These are phyloP conservation scores for Phengaris arion DNA, from an alignment of 2,888 invertebrate species.

Conservation along the genomic window DNA sequence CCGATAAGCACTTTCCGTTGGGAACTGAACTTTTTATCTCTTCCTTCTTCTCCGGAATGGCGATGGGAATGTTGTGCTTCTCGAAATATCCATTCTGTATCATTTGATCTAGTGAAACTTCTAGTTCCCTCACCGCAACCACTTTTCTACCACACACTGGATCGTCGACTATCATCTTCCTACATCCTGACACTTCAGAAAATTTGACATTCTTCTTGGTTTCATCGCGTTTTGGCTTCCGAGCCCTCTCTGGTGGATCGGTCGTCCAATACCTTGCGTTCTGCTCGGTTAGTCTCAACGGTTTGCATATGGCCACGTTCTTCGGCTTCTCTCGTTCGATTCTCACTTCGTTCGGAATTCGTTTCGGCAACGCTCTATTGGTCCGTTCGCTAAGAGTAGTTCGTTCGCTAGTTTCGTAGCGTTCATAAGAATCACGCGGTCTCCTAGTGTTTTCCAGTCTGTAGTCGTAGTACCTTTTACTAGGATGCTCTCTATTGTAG, in stretches of 20 bases:
- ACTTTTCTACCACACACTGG: slow-evolving; percentile 67
- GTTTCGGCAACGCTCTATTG: slow-evolving; percentile 36
- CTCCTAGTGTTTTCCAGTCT: slow-evolving; percentile 62
- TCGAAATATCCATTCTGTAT: slow-evolving; percentile 75
- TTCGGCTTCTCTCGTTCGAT: slow-evolving; percentile 47
- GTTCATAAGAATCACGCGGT: slow-evolving; percentile 56
- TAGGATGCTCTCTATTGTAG: slow-evolving; percentile 56
- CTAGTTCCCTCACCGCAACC: slow-evolving; percentile 71
- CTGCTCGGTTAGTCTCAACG: slow-evolving; percentile 62
- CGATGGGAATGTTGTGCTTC: slow-evolving; percentile 71
- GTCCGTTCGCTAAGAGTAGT: slow-evolving; percentile 34
- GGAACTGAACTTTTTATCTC: slow-evolving; percentile 54
- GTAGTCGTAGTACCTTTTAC: slow-evolving; percentile 70
- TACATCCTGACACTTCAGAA: slow-evolving; percentile 73
- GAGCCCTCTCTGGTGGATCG: slow-evolving; percentile 55
- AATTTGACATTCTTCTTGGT: slow-evolving; percentile 74
- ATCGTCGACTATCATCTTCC: slow-evolving; percentile 72
- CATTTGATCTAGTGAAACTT: slow-evolving; percentile 75
- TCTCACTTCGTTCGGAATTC: slow-evolving; percentile 40
- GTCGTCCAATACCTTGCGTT: slow-evolving; percentile 71
- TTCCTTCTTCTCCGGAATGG: slow-evolving; percentile 53
- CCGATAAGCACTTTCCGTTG: slow-evolving; percentile 67
- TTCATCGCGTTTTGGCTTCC: slow-evolving; percentile 62
- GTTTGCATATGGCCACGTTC: slow-evolving; percentile 71
- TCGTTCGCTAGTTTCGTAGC: slow-evolving; percentile 47